Base-by-base conservation (phyloP, 2,888 invertebrate species). In the Troides oblongomaculatus region DNA sequence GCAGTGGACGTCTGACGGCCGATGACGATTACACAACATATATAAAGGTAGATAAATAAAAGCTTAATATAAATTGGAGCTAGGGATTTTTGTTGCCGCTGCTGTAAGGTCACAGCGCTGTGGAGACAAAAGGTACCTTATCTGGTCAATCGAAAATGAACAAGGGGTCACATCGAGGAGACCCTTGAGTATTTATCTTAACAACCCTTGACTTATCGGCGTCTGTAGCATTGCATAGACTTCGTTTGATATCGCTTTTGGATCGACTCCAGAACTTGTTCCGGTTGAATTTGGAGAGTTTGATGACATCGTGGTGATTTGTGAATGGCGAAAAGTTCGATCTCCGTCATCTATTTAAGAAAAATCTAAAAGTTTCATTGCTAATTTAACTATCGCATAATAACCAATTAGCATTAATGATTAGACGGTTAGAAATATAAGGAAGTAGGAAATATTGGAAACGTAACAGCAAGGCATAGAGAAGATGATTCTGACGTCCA, bases 91-190 rank as follows among this genome's bases (percentile, higher is more conserved):
- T 14, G 12, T 14, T 14, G 46, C 46, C 1, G 46, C 46, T 46
- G 46, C 4, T 43, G 43, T 12, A 12, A 46, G 53, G n/a, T 53
- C n/a, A n/a, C n/a, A 53, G 23, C 57, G 23, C 50, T 60, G 21
- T 10, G 8, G n/a, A 25, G 17, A 65, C 69, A 65, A 65, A 62
- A 65, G 61, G 23, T 8, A 53, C 21, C 36, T 46, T 69, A 65
- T 69, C 65, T 18, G n/a, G 18, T 5, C 10, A 61, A 65, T 62
- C 65, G 50, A 69, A 65, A 69, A 65, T 65, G 69, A 69, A 69
- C 65, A 69, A 65, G 65, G 65, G 62, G 46, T 46, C 39, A 18
- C 36, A 21, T 61, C 60, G 57, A 62, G 23, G 50, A 61, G 65
- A 56, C 58, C 43, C 69, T 69, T 43, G 23, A 68, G 50, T 23